These are phyloP conservation scores for Ophion slaviceki DNA, from an alignment of 2,888 invertebrate species.

Conservation along the genomic window DNA sequence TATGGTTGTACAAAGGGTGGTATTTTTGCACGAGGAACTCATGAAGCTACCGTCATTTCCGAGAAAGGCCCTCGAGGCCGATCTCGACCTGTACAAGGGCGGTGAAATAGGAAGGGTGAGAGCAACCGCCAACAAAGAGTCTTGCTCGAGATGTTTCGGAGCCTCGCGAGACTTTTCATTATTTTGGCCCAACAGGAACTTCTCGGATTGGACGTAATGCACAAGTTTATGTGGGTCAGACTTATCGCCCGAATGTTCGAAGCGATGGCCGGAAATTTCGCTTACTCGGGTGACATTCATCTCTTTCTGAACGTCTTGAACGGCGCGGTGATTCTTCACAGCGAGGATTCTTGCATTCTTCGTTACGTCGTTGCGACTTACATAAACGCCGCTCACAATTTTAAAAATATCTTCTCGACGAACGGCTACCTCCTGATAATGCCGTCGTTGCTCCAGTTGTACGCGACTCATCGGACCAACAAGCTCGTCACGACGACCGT, in stretches of 20 bases:
- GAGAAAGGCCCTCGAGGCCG: constrained; percentile 98
- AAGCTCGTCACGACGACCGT: constrained; percentile 97
- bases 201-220: constrained; percentile 96
- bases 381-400: constrained; percentile 98
- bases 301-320: constrained; percentile 98
- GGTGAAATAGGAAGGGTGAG: constrained; percentile 93
- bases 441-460: constrained; percentile 98
- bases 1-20: constrained; percentile 98
- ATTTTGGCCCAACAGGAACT: constrained; percentile 86
- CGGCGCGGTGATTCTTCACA: constrained; percentile 97
- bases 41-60: constrained; percentile 99
- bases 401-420: constrained; percentile 99
- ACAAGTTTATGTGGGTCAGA: constrained; percentile 99
- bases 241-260: constrained; percentile 98
- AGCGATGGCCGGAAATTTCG: constrained; percentile 98
- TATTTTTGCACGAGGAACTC: constrained; percentile 98
- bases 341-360: constrained; percentile 97
- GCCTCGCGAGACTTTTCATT: background rate
- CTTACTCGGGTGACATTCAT: constrained; percentile 98
- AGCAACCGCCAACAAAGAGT: background rate
- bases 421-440: constrained; percentile 98
- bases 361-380: constrained; percentile 98
- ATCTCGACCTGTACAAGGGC: constrained; percentile 95
- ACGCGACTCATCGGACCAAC: constrained; percentile 99
- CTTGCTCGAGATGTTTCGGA: background rate